Percentiles rank a stretch among this genome's conserved stretches.
phyloP scores from a whole-genome alignment of 2,888 invertebrate species.

The Hybos culiciformis region DNA sequence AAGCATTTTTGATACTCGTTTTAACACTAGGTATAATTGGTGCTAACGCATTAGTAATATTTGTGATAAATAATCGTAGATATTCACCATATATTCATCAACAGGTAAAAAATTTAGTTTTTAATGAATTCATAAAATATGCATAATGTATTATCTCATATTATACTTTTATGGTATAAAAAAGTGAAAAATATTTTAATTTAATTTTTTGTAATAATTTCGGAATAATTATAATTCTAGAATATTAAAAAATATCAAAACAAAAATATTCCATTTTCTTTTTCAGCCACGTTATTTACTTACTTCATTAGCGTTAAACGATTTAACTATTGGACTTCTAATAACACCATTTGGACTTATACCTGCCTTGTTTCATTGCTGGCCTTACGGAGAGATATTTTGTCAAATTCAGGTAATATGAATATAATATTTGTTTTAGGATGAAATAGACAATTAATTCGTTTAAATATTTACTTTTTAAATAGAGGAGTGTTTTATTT shows the following conservation, averaged over 20 bases:
- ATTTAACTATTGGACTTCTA: constrained; percentile 72
- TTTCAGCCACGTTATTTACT: constrained; percentile 79
- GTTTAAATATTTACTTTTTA: too few relatives aligned
- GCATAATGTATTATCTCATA: too few relatives aligned
- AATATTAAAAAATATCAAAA: too few relatives aligned
- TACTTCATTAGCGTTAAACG: constrained; percentile 75
- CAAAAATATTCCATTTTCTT: too few relatives aligned
- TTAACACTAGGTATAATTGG: constrained; percentile 66
- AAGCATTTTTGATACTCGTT: constrained; percentile 61
- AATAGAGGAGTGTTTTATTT: too few relatives aligned
- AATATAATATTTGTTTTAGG: not conserved
- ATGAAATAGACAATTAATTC: not conserved
- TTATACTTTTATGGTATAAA: too few relatives aligned
- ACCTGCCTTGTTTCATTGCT: constrained; percentile 73
- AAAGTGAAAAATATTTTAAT: too few relatives aligned
- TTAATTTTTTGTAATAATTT: too few relatives aligned
- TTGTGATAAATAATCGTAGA: constrained; percentile 69
- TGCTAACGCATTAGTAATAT: constrained; percentile 65
- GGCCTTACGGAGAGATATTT: constrained; percentile 82
- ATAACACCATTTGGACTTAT: constrained; percentile 76
- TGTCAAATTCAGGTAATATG: constrained; percentile 74
- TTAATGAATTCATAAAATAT: not conserved
- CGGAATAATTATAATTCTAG: too few relatives aligned
- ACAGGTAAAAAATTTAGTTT: constrained; percentile 46
- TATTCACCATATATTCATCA: constrained; percentile 78